Base-by-base conservation (phyloP, 1,140 invertebrate genomes). In the Drosophila arawakana region DNA sequence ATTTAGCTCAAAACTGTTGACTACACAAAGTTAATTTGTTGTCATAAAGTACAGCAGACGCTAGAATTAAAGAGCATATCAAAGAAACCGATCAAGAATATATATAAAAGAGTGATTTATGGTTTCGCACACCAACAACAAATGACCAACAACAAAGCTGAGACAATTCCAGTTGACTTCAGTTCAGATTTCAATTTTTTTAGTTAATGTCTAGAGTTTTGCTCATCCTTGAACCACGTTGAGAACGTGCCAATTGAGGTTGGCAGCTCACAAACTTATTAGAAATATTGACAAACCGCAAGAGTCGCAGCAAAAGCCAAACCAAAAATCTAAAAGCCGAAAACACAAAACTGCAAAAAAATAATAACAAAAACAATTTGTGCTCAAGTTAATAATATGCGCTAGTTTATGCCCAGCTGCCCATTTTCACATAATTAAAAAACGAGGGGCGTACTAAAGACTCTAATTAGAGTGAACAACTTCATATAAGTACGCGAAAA, bases 181-280 rank as follows among this genome's bases (percentile, higher is more conserved):
- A 41, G 54, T 57, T 37, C n/a, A 18, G 9, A 10, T 55, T 52
- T 52, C 30, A 25, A n/a, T 72, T 60, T 68, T 5, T 30, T 30
- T 30, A 65, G 57, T 55, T 62, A 9, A 59, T 65, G 73, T 78
- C 65, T 69, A 41, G 67, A 49, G 47, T 44, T 39, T 57, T 54
- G 70, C 61, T 55, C 67, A 82, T 72, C 83, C 83, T 89, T 86
- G 83, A 88, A 74, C 63, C 67, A 71, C 65, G 60, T 52, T 37
- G 84, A 86, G 83, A 86, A 86, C 83, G 83, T 86, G 83, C 83
- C 83, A 89, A 88, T 86, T 86, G 83, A 73, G 83, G 83, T 86
- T 80, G 65, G 43, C 73, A 77, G 77, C 60, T 52, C 37, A 78
- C 59, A 78, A 81, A 70, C 62, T 71, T 79, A 88, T 82, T 73